phyloP scores from a whole-genome alignment of 2,888 invertebrate genomes.

The Leptura quadrifasciata region DNA sequence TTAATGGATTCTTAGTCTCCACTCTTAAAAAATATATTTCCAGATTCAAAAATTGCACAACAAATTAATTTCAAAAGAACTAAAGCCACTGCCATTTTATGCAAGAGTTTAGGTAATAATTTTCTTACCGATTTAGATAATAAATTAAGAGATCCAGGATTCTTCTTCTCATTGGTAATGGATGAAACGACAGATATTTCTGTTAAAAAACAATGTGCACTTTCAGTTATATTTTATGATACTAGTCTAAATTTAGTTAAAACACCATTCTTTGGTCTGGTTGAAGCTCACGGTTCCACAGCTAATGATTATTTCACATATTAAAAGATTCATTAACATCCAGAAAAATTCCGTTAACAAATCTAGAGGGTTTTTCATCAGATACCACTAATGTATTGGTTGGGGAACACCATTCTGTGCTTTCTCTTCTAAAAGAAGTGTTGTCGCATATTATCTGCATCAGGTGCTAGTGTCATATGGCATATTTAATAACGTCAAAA shows the following conservation, averaged over 20 bases:
- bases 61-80: conserved; percentile 35
- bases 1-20: conserved; percentile 27
- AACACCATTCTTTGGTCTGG: conserved; percentile 9
- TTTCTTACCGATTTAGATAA: conserved; percentile 10
- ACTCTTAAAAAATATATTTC: conserved; percentile 31
- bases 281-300: neutral
- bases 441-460: conserved; percentile 3
- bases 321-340: conserved; percentile 3
- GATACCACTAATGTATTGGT: neutral
- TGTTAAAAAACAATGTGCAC: conserved; percentile 43
- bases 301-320: conserved; percentile 5
- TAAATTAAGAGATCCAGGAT: conserved; percentile 30
- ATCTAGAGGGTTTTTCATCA: conserved; percentile 9
- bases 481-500: conserved; percentile 12
- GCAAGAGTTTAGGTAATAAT: neutral
- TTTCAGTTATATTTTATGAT: conserved; percentile 23
- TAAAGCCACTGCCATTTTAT: conserved; percentile 35
- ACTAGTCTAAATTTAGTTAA: neutral
- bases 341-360: neutral
- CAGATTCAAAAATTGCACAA: conserved; percentile 46
- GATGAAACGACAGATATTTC: conserved; percentile 47
- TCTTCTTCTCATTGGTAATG: conserved; percentile 47
- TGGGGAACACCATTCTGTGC: conserved; percentile 7
- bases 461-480: conserved; percentile 10
- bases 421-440: neutral